Evolutionary conservation across 92 coral and sea anemone genomes (phyloP).

Genomic region (Epizoanthus ramosus): DNA sequence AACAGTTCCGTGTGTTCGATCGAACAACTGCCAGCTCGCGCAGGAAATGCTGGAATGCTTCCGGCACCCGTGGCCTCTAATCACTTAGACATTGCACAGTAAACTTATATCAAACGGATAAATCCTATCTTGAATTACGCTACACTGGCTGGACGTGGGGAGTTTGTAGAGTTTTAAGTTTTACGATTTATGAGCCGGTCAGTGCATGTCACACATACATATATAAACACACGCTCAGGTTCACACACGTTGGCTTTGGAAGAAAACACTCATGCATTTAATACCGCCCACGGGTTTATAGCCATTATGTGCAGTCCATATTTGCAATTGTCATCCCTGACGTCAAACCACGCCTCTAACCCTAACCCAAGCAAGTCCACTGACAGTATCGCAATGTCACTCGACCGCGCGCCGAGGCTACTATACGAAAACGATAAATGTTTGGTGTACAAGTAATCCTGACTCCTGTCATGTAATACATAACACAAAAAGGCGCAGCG

Average conservation of each 20-base stretch:
- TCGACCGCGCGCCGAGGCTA: neutral
- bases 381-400: slow-evolving; percentile 14
- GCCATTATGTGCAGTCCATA: slow-evolving; percentile 57
- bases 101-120: slow-evolving; percentile 60
- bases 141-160: slow-evolving; percentile 42
- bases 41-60: slow-evolving; percentile 94
- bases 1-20: slow-evolving; percentile 83
- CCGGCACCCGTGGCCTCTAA: slow-evolving; percentile 74
- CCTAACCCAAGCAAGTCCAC: neutral
- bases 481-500: neutral
- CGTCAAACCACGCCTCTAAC: slow-evolving; percentile 78
- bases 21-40: slow-evolving; percentile 76
- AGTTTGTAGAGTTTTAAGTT: slow-evolving; percentile 32
- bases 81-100: slow-evolving; percentile 87
- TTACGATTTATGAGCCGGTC: neutral
- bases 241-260: slow-evolving; percentile 21
- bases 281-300: slow-evolving; percentile 36
- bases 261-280: slow-evolving; percentile 34
- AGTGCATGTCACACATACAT: slow-evolving; percentile 13
- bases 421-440: neutral
- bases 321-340: slow-evolving; percentile 65
- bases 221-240: slow-evolving; percentile 26
- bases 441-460: neutral
- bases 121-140: slow-evolving; percentile 64
- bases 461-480: neutral